These are phyloP conservation scores for Tenthredo amoena DNA, from an alignment of 2,888 invertebrate species.

Conservation along the genomic window DNA sequence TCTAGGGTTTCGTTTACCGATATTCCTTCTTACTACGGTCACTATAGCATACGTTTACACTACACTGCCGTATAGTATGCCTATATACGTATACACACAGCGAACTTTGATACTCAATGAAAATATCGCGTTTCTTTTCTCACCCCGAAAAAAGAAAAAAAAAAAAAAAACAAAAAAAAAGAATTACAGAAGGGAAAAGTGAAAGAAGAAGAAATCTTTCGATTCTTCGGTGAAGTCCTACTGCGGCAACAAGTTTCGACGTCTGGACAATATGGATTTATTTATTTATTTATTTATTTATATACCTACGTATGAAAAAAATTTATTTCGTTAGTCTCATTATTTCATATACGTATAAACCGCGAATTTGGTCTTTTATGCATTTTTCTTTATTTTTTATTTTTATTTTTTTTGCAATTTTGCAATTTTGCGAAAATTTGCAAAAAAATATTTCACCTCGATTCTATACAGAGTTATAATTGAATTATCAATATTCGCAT, in stretches of 20 bases:
- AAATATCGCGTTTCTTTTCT: slow-evolving; percentile 8
- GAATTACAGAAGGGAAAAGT: slow-evolving; percentile 21
- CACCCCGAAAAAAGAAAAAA: not conserved
- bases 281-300: not conserved
- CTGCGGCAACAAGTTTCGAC: slow-evolving; percentile 4
- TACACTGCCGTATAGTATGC: not conserved
- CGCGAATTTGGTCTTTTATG: too few species aligned
- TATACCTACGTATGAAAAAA: too few species aligned
- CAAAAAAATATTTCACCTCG: too few species aligned
- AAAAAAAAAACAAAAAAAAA: not conserved
- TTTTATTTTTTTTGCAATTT: too few species aligned
- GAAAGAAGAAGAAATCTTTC: slow-evolving; percentile 10
- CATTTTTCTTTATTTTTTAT: too few species aligned
- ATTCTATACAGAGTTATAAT: too few species aligned
- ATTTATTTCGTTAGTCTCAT: too few species aligned
- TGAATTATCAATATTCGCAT: too few species aligned
- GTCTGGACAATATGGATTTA: not conserved
- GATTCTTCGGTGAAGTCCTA: not conserved
- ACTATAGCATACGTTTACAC: not conserved
- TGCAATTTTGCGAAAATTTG: too few species aligned
- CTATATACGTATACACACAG: not conserved
- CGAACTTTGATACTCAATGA: not conserved
- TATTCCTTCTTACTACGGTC: not conserved
- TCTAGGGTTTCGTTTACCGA: not conserved
- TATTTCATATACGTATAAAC: too few species aligned